Evolutionary conservation across 2,888 invertebrate species (phyloP), one percentile per base, ranked within the genome.

Genomic region (Epirrhoe tristata): DNA sequence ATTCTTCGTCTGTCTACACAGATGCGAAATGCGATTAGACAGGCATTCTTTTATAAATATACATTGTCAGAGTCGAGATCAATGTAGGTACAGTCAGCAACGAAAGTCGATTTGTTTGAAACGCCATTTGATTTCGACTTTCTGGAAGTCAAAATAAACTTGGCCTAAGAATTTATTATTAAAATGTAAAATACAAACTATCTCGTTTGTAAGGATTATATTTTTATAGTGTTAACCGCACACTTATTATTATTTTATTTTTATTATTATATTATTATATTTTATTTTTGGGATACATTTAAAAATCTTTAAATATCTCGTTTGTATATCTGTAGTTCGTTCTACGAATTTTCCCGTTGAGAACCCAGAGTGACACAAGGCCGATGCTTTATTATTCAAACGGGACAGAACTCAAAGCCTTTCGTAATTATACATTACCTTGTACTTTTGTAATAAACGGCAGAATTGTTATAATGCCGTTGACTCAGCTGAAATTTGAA

Each of bases 1-100:
- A 57, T 17, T 57, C 58, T 58, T 50, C 48, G 58, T 58, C 51
- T 58, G 32, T 50, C 16, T 48, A n/a, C 58, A 14, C 58, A 58
- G 58, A 58, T 51, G 34, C 51, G 58, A 16, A 50, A 57, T 57
- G 31, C 46, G 32, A 58, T 58, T 50, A 58, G 31, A 58, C 31
- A 34, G 32, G 7, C 12, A 51, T 58, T 50, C 6, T 32, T 50
- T 58, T 6, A 34, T 16, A 58, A 51, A 51, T 51, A 46, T 51
- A 46, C 57, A 48, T 32, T 58, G 50, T 58, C 32, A 50, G 10
- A 31, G 32, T 32, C 50, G 58, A 16, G 14, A n/a, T n/a, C n/a
- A n/a, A n/a, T n/a, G n/a, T n/a, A n/a, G n/a, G n/a, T n/a, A n/a
- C n/a, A n/a, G n/a, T n/a, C n/a, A n/a, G n/a, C n/a, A n/a, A n/a